These are phyloP conservation scores for Drosophila equinoxialis DNA, from an alignment of 1,140 invertebrate species.

Conservation along the genomic window DNA sequence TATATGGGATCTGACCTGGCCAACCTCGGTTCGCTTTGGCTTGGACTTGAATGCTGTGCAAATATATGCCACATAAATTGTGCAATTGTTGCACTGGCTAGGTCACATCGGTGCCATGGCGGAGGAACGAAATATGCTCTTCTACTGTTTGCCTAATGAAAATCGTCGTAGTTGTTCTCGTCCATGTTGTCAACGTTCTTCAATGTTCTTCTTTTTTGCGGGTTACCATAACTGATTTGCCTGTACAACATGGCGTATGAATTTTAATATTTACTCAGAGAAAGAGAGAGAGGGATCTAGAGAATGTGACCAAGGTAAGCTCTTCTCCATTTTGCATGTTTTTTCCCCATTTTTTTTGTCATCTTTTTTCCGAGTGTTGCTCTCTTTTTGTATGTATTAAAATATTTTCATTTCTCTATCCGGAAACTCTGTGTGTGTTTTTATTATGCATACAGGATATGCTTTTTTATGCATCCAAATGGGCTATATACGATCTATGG, in stretches of 20 bases:
- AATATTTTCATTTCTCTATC: constrained; percentile 47
- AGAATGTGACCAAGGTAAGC: constrained; percentile 37
- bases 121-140: constrained; percentile 62
- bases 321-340: constrained; percentile 35
- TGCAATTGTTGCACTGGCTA: constrained; percentile 65
- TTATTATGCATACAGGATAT: constrained; percentile 18
- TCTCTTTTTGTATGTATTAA: constrained; percentile 37
- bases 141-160: constrained; percentile 73
- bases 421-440: constrained; percentile 2
- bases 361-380: not conserved
- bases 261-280: constrained; percentile 75
- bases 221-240: constrained; percentile 57
- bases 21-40: constrained; percentile 16
- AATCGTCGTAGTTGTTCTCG: constrained; percentile 61
- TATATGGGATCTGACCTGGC: constrained; percentile 32
- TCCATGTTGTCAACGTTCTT: not conserved
- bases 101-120: constrained; percentile 27
- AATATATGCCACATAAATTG: constrained; percentile 80
- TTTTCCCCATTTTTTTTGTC: constrained; percentile 17
- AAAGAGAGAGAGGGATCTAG: no score
- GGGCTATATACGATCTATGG: no score
- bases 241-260: constrained; percentile 77
- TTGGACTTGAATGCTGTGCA: constrained; percentile 51
- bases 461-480: not conserved
- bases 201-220: constrained; percentile 9